Base-by-base conservation (phyloP, 2,113 vertebrate genomes). In the Prinia subflava region DNA sequence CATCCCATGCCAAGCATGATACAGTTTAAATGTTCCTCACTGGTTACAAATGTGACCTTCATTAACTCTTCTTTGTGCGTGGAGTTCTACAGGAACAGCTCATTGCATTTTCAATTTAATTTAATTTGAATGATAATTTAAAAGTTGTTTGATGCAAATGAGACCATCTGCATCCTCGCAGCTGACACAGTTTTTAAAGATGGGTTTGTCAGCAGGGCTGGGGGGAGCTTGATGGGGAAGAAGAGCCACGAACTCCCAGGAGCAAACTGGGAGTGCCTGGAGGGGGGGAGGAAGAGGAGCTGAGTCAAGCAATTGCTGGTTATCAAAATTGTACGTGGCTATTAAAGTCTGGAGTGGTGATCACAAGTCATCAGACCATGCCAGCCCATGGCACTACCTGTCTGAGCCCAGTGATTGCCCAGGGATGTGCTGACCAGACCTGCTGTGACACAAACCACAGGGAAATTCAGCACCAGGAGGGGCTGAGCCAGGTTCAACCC, bases 61-160 rank as follows among this genome's bases (percentile, higher is more conserved):
- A 92, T 96, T 93, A 90, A 91, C 96, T 95, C 3, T 0, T 90
- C 90, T 95, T 83, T 90, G 91, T 94, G 91, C 4, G 10, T 12
- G 2, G 87, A 79, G 87, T 94, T 95, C 95, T 90, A 94, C 70
- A 44, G 92, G 94, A 97, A 96, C 98, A 97, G 96, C 97, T 95
- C 89, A 83, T 92, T 94, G 84, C 92, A 96, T 96, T 96, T 95
- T 96, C 96, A 96, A 96, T 97, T 95, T 97, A 96, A 98, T 98
- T 95, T 95, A 94, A 77, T 96, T 96, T 97, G 97, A 98, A 98
- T 98, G 97, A 98, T 97, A 97, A 97, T 89, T 96, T 97, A 96
- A 97, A 96, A 93, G 96, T 95, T 95, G 94, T 90, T 93, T 95
- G 97, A 98, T 96, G 96, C 96, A 97, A 96, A 96, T 80, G 60